A percentile compares a stretch with the other conserved stretches of the same genome.
These are phyloP conservation scores for Rhynchomys soricoides DNA, from an alignment of 2,113 vertebrate genomes.

Conservation along the genomic window DNA sequence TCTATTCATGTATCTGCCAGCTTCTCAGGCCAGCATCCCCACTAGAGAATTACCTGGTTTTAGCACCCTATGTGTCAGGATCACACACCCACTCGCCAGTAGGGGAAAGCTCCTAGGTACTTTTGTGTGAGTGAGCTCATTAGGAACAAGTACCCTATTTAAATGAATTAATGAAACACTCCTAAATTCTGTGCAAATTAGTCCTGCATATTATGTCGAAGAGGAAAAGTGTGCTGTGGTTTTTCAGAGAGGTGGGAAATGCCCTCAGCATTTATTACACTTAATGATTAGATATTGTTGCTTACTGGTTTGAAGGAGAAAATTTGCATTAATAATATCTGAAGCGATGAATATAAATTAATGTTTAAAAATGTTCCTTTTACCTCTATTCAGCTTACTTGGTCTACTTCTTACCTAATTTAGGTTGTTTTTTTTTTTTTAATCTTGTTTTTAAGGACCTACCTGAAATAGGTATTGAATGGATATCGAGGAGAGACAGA, in stretches of 20 bases:
- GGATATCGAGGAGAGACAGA: neutral
- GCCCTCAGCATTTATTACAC: conserved; percentile 58
- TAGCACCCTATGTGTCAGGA: neutral
- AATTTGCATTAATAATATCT: conserved; percentile 50
- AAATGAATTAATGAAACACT: conserved; percentile 57
- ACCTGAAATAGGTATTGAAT: neutral
- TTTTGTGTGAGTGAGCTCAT: conserved; percentile 63
- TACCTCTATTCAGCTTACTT: conserved; percentile 17
- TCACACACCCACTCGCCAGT: conserved; percentile 11
- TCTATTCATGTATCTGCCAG: neutral
- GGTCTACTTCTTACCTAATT: neutral
- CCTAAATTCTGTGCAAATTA: conserved; percentile 60
- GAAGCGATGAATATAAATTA: conserved; percentile 49
- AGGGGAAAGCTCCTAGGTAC: neutral
- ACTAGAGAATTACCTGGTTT: neutral
- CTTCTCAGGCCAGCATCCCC: neutral
- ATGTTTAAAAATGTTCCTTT: conserved; percentile 23
- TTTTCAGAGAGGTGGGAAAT: conserved; percentile 46
- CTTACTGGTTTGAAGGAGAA: conserved; percentile 35
- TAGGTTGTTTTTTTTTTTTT: conserved; percentile 39
- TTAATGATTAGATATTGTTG: conserved; percentile 40
- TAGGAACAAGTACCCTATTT: conserved; percentile 58
- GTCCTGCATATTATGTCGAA: neutral
- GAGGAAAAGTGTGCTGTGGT: neutral
- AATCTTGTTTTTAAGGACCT: neutral